Conservation (phyloP, 2,113 vertebrate genomes). For the Entelurus aequoreus region DNA sequence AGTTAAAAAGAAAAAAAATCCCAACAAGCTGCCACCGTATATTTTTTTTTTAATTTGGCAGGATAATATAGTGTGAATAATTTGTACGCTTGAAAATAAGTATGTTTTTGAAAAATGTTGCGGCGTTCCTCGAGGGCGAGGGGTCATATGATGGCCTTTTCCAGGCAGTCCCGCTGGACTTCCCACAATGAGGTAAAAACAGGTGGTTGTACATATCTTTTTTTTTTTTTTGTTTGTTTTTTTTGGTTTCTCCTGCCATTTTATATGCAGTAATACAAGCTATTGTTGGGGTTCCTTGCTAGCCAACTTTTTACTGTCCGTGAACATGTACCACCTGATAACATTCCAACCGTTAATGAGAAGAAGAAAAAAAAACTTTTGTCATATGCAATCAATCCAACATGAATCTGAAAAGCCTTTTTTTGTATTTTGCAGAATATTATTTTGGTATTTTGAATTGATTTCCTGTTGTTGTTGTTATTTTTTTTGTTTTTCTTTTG, state of each 20-base stretch:
- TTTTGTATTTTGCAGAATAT: constrained; percentile 48
- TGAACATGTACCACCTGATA: constrained; percentile 82
- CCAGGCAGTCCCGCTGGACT: constrained; percentile 77
- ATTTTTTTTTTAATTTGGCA: constrained; percentile 99
- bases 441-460: constrained; percentile 58
- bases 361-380: constrained; percentile 53
- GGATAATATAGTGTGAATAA: constrained; percentile 99
- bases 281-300: constrained; percentile 94
- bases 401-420: constrained; percentile 51
- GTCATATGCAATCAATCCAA: constrained; percentile 94
- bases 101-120: constrained; percentile 73
- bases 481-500: constrained; percentile 90
- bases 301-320: constrained; percentile 89
- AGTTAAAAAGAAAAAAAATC: constrained; percentile 90
- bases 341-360: constrained; percentile 92
- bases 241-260: constrained; percentile 87
- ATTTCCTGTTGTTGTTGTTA: not conserved
- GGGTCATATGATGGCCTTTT: constrained; percentile 90
- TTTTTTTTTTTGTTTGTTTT: constrained; percentile 70
- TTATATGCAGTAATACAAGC: constrained; percentile 98
- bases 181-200: constrained; percentile 80
- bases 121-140: constrained; percentile 81
- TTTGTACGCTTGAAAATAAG: constrained; percentile 94
- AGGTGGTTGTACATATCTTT: constrained; percentile 95
- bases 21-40: constrained; percentile 96